Conservation (phyloP, 1,140 invertebrate genomes). For the Aplysia californica region DNA sequence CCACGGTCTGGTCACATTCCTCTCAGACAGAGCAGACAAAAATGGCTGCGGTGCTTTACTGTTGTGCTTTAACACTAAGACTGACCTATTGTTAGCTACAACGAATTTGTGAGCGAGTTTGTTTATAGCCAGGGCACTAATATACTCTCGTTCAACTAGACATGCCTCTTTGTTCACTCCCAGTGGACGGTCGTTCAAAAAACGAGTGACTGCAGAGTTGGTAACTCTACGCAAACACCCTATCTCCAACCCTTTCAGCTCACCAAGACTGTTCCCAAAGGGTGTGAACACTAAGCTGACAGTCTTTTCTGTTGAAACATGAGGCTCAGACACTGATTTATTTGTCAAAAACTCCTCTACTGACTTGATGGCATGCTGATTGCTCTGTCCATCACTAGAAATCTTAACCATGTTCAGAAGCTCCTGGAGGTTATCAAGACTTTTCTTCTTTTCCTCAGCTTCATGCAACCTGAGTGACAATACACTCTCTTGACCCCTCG, state of each 20-base stretch:
- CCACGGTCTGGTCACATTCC: constrained; percentile 19
- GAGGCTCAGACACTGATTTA: not conserved
- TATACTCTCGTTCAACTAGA: constrained; percentile 22
- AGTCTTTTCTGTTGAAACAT: not conserved
- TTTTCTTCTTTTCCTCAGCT: not conserved
- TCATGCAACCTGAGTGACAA: not conserved
- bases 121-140: constrained; percentile 23
- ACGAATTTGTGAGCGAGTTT: constrained; percentile 28
- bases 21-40: constrained; percentile 2
- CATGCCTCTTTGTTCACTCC: not conserved
- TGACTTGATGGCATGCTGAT: constrained; percentile 16
- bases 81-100: constrained; percentile 9
- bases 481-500: not conserved
- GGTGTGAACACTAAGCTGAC: constrained; percentile 9
- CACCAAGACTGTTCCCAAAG: not conserved
- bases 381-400: constrained; percentile 15
- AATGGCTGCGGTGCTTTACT: constrained; percentile 5
- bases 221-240: not conserved
- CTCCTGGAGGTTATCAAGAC: not conserved
- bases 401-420: constrained; percentile 6
- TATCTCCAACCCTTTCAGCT: constrained; percentile 12
- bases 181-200: not conserved
- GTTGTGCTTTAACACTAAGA: constrained; percentile 15
- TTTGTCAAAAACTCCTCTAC: not conserved
- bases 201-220: not conserved